Evolutionary conservation across 2,888 invertebrate species (phyloP).

Genomic region (Anodontia alba): DNA sequence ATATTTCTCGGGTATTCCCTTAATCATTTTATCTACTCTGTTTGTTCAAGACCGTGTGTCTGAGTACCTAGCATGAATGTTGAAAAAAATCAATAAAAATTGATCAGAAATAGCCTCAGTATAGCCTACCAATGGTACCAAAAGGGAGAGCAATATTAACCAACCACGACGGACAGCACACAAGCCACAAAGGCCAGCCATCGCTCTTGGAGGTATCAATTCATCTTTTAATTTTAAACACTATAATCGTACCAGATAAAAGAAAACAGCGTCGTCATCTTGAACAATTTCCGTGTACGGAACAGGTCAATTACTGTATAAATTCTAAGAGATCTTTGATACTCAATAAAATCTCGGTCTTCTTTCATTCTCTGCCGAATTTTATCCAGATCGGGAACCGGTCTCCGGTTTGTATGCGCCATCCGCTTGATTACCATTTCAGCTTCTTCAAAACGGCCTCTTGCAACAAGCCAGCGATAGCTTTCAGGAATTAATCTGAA

Average conservation of each 20-base stretch:
- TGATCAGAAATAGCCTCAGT: too few species aligned
- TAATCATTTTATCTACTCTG: too few species aligned
- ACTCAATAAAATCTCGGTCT: background rate
- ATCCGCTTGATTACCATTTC: background rate
- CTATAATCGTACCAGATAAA: slow-evolving; percentile 11
- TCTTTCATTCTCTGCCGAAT: background rate
- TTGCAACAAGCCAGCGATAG: slow-evolving; percentile 14
- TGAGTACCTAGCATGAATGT: too few species aligned
- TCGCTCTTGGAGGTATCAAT: too few species aligned
- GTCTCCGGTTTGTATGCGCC: slow-evolving; percentile 2
- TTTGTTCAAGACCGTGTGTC: too few species aligned
- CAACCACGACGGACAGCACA: too few species aligned
- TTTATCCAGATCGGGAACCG: slow-evolving; percentile 10
- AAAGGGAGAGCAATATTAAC: too few species aligned
- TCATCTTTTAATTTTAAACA: too few species aligned
- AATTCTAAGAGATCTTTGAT: slow-evolving; percentile 8
- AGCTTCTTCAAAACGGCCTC: slow-evolving; percentile 12
- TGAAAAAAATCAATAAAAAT: too few species aligned
- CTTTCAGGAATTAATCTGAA: slow-evolving; percentile 13
- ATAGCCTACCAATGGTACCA: too few species aligned
- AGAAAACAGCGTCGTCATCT: slow-evolving; percentile 10
- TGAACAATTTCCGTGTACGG: slow-evolving; percentile 10
- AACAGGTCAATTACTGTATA: slow-evolving; percentile 13
- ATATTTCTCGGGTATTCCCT: too few species aligned
- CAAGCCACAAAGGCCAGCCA: too few species aligned